Conservation (phyloP, 1,140 invertebrate genomes). For the Heliothis virescens region DNA sequence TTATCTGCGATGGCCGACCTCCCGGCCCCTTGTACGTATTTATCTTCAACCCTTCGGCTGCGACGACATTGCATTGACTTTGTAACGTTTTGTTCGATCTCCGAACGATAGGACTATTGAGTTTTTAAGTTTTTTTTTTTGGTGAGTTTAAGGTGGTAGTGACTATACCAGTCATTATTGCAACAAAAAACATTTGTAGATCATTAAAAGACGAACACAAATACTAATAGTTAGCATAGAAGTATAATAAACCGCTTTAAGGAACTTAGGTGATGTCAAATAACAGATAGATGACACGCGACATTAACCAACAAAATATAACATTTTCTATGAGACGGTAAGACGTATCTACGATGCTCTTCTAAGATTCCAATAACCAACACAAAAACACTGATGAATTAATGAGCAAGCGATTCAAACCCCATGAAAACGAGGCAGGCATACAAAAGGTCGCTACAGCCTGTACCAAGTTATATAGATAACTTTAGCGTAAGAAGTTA, state of each 20-base stretch:
- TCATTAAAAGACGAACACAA: no score
- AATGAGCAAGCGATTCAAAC: constrained; percentile 28
- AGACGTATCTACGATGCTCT: no score
- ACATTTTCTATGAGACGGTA: no score
- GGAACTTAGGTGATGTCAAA: no score
- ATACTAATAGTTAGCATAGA: no score
- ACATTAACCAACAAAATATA: no score
- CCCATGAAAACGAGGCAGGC: constrained; percentile 11
- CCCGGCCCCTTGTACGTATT: constrained; percentile 67
- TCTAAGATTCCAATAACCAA: neutral
- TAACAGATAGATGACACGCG: no score
- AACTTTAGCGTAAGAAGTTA: constrained; percentile 56
- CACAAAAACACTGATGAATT: constrained; percentile 14
- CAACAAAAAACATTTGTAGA: no score
- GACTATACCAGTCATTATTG: neutral
- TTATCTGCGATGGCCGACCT: constrained; percentile 69
- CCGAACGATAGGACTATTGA: constrained; percentile 30
- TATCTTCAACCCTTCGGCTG: constrained; percentile 74
- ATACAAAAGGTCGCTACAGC: constrained; percentile 60
- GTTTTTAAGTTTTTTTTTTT: constrained; percentile 19
- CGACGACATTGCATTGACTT: constrained; percentile 71
- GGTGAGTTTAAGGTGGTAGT: neutral
- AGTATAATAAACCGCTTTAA: no score
- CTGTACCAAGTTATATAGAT: constrained; percentile 57
- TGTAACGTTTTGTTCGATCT: constrained; percentile 65